A percentile compares a stretch with the other conserved stretches of the same genome.
Conservation (phyloP, 2,888 invertebrate genomes). For the Drosophila falleni region DNA sequence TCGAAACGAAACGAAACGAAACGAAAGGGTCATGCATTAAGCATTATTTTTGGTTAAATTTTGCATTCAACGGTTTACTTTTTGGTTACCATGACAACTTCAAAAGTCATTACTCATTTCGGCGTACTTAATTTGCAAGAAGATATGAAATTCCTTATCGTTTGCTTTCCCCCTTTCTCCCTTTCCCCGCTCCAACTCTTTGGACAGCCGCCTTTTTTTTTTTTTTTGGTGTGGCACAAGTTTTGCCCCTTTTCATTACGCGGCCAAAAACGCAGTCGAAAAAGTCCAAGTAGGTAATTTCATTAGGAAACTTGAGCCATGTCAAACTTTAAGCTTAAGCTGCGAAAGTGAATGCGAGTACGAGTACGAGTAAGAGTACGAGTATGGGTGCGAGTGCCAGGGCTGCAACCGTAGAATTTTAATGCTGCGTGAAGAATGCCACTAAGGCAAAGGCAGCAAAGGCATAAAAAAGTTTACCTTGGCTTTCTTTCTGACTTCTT, state of each 20-base stretch:
- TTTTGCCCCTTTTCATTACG: constrained; percentile 68
- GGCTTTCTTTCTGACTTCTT: constrained; percentile 41
- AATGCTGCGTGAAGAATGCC: constrained; percentile 70
- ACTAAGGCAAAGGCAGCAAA: constrained; percentile 31
- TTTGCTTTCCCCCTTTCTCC: background rate
- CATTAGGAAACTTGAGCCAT: constrained; percentile 81
- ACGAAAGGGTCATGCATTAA: constrained; percentile 39
- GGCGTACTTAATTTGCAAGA: constrained; percentile 74
- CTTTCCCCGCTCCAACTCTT: background rate
- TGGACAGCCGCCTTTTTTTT: constrained; percentile 17
- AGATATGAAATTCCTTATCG: constrained; percentile 75
- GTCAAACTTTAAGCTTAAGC: constrained; percentile 81
- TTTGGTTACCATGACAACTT: constrained; percentile 67
- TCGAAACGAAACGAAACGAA: constrained; percentile 29
- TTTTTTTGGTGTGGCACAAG: constrained; percentile 30
- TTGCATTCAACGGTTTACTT: constrained; percentile 51
- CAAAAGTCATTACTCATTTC: constrained; percentile 81
- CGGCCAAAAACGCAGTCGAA: constrained; percentile 43
- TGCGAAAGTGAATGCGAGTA: constrained; percentile 1
- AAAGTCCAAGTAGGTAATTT: constrained; percentile 77
- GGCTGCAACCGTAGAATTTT: constrained; percentile 70
- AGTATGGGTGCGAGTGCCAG: background rate
- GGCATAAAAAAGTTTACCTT: constrained; percentile 54
- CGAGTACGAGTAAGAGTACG: background rate
- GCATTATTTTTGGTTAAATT: constrained; percentile 45